These are phyloP conservation scores for Scolopax bukidnonensis DNA, from an alignment of 2,797 vertebrate genomes.

Conservation along the genomic window DNA sequence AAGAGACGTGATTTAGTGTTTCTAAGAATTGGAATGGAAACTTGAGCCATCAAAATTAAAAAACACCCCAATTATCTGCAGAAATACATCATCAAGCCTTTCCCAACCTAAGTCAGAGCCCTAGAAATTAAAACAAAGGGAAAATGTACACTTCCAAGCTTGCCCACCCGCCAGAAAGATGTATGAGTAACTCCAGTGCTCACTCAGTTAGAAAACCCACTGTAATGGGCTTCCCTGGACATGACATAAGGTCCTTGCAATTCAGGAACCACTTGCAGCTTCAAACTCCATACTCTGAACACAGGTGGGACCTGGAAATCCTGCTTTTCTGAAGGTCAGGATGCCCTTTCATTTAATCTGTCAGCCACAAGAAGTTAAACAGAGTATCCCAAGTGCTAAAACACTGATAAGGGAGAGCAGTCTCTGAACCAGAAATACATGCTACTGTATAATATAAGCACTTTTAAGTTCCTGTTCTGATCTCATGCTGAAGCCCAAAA, in stretches of 20 bases:
- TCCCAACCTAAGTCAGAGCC: neutral
- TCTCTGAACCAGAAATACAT: neutral
- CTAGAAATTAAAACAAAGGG: neutral
- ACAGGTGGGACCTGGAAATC: neutral
- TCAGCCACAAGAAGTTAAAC: neutral
- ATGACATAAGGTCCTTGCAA: neutral
- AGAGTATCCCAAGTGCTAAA: neutral
- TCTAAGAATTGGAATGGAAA: neutral
- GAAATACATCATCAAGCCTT: neutral
- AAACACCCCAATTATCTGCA: neutral
- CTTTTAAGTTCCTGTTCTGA: neutral
- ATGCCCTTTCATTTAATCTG: neutral
- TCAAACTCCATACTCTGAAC: neutral
- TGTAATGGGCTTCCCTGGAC: neutral
- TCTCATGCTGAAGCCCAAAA: fast-evolving
- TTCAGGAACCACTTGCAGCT: neutral
- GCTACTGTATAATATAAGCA: fast-evolving
- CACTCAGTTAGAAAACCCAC: neutral
- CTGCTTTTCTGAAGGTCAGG: neutral
- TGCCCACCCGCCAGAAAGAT: too few species aligned
- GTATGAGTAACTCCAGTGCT: neutral
- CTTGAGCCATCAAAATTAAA: neutral
- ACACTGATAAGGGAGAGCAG: neutral
- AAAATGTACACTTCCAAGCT: neutral
- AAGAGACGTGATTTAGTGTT: neutral